Evolutionary conservation across 2,888 invertebrate species (phyloP).

Genomic region (Drosophila nr. perissopoda): DNA sequence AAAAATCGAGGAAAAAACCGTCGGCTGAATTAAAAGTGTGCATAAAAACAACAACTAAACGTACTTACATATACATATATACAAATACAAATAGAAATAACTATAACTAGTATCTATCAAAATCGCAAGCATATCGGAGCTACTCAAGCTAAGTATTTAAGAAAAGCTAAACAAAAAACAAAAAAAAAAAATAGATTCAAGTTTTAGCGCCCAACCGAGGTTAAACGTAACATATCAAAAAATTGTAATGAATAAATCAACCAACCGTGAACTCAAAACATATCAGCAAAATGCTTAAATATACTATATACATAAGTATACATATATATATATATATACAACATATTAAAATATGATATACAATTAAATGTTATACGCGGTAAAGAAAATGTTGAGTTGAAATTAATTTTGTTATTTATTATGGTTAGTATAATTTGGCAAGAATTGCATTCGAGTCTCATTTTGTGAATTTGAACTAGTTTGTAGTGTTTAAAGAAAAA

Average conservation of each 20-base stretch:
- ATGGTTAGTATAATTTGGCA: conserved; percentile 30
- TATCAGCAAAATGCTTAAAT: conserved; percentile 70
- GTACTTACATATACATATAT: conserved; percentile 30
- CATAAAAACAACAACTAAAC: conserved; percentile 49
- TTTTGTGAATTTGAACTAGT: conserved; percentile 24
- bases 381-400: conserved; percentile 13
- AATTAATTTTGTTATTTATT: conserved; percentile 24
- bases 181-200: conserved; percentile 33
- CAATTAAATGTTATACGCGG: conserved; percentile 20
- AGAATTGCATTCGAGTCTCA: conserved; percentile 28
- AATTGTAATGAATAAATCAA: conserved; percentile 23
- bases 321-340: conserved; percentile 16
- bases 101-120: conserved; percentile 16
- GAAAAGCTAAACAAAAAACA: not conserved
- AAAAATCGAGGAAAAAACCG: conserved; percentile 19
- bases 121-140: conserved; percentile 29
- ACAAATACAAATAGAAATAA: not conserved
- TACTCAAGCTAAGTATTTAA: conserved; percentile 20
- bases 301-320: conserved; percentile 30
- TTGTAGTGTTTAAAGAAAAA: conserved; percentile 27
- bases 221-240: conserved; percentile 62
- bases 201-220: conserved; percentile 50
- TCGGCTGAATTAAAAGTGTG: conserved; percentile 81
- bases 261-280: conserved; percentile 84
- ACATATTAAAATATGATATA: conserved; percentile 22